Percentiles rank a stretch among this genome's conserved stretches.
Conservation (phyloP, 2,888 invertebrate species). For the Cryptus viduatorius region DNA sequence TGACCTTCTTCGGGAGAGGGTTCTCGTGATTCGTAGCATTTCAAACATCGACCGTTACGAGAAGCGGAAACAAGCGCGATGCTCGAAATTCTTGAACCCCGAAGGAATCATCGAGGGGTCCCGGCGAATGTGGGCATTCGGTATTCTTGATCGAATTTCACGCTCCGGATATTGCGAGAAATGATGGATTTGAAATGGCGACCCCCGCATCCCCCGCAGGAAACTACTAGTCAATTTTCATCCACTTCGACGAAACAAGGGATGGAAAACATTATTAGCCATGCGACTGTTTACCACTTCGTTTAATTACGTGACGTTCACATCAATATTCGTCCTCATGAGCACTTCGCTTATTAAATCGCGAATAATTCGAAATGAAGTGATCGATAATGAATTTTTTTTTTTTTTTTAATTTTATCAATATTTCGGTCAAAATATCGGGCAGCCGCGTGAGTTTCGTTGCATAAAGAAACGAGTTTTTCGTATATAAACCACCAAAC, state of each 20-base stretch:
- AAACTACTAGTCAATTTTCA: slow-evolving; percentile 37
- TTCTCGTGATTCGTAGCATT: slow-evolving; percentile 38
- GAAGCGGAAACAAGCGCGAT: slow-evolving; percentile 26
- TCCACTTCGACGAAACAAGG: slow-evolving; percentile 12
- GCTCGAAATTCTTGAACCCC: slow-evolving; percentile 38
- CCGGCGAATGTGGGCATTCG: slow-evolving; percentile 16
- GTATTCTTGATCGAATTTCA: slow-evolving; percentile 63
- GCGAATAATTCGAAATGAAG: not conserved
- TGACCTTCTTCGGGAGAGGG: not conserved
- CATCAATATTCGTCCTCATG: not conserved
- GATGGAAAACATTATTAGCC: slow-evolving; percentile 33
- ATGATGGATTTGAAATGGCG: slow-evolving; percentile 41
- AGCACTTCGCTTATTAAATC: not conserved
- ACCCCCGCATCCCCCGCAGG: not conserved
- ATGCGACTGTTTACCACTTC: not conserved
- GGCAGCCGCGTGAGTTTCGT: no score
- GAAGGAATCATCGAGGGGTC: slow-evolving; percentile 32
- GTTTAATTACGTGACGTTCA: not conserved
- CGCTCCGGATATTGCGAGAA: slow-evolving; percentile 65
- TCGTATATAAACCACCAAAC: not conserved
- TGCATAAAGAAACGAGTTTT: not conserved
- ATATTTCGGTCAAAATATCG: no score
- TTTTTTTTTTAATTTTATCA: no score
- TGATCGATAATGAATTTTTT: no score
- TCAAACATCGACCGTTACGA: slow-evolving; percentile 16